Evolutionary conservation across 2,888 invertebrate genomes (phyloP).

Genomic region (Trichogramma evanescens): DNA sequence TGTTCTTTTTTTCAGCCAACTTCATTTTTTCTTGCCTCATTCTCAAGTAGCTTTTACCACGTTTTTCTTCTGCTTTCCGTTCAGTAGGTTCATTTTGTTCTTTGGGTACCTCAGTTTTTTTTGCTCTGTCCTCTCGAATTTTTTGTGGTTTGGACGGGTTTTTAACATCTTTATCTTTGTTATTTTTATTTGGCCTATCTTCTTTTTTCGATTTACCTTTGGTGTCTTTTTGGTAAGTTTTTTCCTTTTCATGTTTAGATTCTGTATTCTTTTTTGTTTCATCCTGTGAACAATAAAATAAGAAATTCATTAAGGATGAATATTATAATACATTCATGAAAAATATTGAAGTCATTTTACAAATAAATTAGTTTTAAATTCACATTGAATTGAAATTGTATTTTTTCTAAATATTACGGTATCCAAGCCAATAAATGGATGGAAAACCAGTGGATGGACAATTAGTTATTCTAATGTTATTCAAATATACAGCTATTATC

Average conservation of each 20-base stretch:
- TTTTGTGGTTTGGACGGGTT: constrained; percentile 28
- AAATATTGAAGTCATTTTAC: too few species aligned
- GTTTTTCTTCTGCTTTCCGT: constrained; percentile 44
- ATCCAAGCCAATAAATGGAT: too few species aligned
- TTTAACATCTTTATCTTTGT: constrained; percentile 42
- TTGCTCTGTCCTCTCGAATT: constrained; percentile 34
- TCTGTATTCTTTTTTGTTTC: constrained; percentile 35
- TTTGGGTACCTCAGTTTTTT: constrained; percentile 48
- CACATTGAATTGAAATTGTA: too few species aligned
- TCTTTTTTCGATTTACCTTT: constrained; percentile 43
- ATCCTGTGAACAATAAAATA: too few species aligned
- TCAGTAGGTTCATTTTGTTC: constrained; percentile 34
- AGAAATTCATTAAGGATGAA: too few species aligned
- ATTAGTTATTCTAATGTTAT: too few species aligned
- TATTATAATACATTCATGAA: too few species aligned
- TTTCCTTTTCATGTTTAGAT: constrained; percentile 44
- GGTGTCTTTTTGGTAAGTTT: constrained; percentile 37
- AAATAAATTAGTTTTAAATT: too few species aligned
- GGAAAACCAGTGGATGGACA: too few species aligned
- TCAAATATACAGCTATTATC: too few species aligned
- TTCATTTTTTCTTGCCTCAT: constrained; percentile 44
- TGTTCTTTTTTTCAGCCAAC: constrained; percentile 38
- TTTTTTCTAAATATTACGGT: too few species aligned
- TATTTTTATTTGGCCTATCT: constrained; percentile 43
- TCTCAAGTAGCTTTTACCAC: constrained; percentile 46